Evolutionary conservation across 2,797 vertebrate species (phyloP).

Genomic region (Carapus acus): DNA sequence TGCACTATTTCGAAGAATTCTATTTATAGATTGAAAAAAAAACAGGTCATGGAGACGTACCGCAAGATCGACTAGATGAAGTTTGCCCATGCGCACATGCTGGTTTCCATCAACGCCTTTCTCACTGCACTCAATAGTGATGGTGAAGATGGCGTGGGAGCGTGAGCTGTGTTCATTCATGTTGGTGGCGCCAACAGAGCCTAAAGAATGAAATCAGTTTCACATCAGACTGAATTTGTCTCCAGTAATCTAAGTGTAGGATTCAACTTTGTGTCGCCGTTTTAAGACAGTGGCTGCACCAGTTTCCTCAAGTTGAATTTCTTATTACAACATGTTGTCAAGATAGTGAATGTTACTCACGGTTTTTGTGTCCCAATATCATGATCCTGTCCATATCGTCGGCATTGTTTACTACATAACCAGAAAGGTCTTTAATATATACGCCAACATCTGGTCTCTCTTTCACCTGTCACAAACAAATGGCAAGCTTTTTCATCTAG

Average conservation of each 20-base stretch:
- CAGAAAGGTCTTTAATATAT: slow-evolving; percentile 97
- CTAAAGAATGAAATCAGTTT: slow-evolving; percentile 50
- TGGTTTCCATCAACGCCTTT: slow-evolving; percentile 94
- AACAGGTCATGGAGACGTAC: slow-evolving; percentile 66
- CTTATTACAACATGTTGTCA: no score
- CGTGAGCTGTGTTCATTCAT: slow-evolving; percentile 99
- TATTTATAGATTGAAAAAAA: background rate
- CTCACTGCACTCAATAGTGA: slow-evolving; percentile 98
- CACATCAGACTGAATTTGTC: no score
- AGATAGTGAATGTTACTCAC: slow-evolving; percentile 79
- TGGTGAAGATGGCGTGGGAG: slow-evolving; percentile 97
- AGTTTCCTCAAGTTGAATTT: background rate
- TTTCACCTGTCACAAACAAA: slow-evolving; percentile 80
- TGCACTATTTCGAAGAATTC: background rate
- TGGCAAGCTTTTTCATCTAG: background rate
- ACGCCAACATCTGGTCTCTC: slow-evolving; percentile 98
- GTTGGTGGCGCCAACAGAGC: slow-evolving; percentile 96
- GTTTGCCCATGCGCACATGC: slow-evolving; percentile 96
- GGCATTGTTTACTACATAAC: slow-evolving; percentile 96
- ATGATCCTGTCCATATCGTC: slow-evolving; percentile 99
- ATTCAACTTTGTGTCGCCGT: no score
- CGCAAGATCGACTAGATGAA: slow-evolving; percentile 95
- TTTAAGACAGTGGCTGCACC: background rate
- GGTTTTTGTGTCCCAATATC: slow-evolving; percentile 97
- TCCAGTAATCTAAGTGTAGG: no score